Conservation (phyloP, 2,113 vertebrate species). For the Oreochromis aureus region DNA sequence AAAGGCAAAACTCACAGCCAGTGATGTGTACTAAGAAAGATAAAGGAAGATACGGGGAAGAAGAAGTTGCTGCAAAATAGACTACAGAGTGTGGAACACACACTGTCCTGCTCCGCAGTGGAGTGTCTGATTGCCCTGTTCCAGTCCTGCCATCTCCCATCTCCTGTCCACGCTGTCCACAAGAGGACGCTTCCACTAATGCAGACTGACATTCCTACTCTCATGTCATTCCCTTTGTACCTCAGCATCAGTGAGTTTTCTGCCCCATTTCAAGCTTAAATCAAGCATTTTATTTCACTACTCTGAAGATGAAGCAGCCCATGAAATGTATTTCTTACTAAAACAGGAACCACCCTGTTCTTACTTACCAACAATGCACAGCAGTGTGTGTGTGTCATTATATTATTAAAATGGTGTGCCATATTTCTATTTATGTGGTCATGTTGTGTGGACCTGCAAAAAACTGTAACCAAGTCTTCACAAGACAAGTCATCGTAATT, state of each 20-base stretch:
- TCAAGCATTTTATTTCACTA: slow-evolving; percentile 30
- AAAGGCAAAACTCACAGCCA: not conserved
- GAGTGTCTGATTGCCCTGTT: not conserved
- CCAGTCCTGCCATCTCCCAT: slow-evolving; percentile 41
- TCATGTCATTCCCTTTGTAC: not conserved
- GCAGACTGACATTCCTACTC: slow-evolving; percentile 18
- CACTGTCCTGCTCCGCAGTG: not conserved
- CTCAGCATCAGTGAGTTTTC: slow-evolving; percentile 41
- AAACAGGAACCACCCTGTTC: accelerated
- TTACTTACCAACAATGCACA: accelerated
- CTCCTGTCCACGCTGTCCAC: not conserved
- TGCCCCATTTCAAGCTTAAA: slow-evolving; percentile 59
- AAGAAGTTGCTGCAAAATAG: not conserved
- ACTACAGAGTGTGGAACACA: not conserved
- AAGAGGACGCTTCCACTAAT: slow-evolving; percentile 2
- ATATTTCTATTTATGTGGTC: not conserved
- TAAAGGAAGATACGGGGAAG: not conserved
- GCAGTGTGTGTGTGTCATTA: not conserved
- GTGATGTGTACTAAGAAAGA: not conserved
- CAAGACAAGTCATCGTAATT: not conserved
- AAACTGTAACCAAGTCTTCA: not conserved
- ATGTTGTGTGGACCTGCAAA: not conserved
- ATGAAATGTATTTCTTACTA: not conserved
- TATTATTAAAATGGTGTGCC: not conserved
- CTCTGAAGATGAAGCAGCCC: slow-evolving; percentile 22